A percentile compares a stretch with the other conserved stretches of the same genome.
Conservation (phyloP, 1,140 invertebrate genomes). For the Bombus vancouverensis region DNA sequence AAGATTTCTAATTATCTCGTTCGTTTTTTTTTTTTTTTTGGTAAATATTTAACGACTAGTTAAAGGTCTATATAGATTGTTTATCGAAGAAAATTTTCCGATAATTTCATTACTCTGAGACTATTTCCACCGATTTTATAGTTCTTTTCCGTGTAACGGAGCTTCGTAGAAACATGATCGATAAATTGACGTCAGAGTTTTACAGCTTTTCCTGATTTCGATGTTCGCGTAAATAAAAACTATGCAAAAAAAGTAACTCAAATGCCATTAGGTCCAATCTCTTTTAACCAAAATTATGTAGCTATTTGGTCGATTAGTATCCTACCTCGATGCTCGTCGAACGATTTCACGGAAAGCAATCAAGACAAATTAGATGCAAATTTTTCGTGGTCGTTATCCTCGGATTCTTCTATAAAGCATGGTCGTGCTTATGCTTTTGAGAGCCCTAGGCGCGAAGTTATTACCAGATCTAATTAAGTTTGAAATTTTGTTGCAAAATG, state of each 20-base stretch:
- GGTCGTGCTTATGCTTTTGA: too few species aligned
- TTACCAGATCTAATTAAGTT: too few species aligned
- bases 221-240: not conserved
- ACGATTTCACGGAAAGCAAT: not conserved
- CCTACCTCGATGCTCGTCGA: not conserved
- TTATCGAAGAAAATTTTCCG: not conserved
- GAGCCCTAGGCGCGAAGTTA: too few species aligned
- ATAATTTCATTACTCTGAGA: not conserved
- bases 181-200: not conserved
- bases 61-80: not conserved
- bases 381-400: slow-evolving; percentile 25
- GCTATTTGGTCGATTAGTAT: not conserved
- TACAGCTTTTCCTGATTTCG: not conserved
- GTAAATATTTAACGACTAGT: not conserved
- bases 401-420: not conserved
- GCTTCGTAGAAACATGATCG: not conserved
- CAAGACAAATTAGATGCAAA: slow-evolving; percentile 11
- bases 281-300: not conserved
- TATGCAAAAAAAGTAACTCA: not conserved
- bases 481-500: too few species aligned
- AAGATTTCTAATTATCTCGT: not conserved
- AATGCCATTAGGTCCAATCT: not conserved
- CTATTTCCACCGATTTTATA: not conserved
- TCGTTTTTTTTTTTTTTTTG: not conserved
- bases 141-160: not conserved